Percentiles rank a stretch among this genome's conserved stretches.
These are phyloP conservation scores for Dendrocopos noguchii DNA, from an alignment of 2,113 vertebrate species.

Conservation along the genomic window DNA sequence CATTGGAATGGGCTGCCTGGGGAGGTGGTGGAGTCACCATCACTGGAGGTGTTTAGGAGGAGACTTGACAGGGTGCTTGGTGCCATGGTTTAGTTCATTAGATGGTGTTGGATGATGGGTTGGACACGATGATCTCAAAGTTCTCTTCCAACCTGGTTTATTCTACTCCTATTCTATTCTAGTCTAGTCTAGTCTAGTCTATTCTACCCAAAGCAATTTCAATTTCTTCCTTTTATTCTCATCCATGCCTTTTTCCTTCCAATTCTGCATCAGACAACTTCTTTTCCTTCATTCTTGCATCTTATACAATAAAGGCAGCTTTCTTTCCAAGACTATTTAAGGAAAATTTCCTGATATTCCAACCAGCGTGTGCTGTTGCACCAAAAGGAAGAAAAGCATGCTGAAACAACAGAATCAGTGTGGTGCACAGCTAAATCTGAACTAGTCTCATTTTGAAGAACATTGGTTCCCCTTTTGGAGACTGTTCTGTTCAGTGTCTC, in stretches of 20 bases:
- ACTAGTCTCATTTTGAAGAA: not conserved
- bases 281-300: not conserved
- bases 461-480: not conserved
- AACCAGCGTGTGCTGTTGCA: fast-evolving
- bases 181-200: no score
- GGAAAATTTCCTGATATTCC: not conserved
- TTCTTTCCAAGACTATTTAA: fast-evolving
- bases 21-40: no score
- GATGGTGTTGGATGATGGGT: no score
- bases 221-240: not conserved
- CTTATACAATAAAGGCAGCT: not conserved
- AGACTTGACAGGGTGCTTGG: no score
- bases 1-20: no score
- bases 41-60: no score
- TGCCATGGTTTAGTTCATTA: no score
- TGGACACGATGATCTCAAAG: no score
- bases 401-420: not conserved
- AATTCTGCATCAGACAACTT: not conserved
- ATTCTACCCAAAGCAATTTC: not conserved
- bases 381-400: not conserved
- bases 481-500: not conserved
- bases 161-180: no score
- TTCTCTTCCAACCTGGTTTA: no score
- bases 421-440: not conserved
- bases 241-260: not conserved